Evolutionary conservation across 2,888 invertebrate genomes (phyloP).

Genomic region (Agrilus mali): DNA sequence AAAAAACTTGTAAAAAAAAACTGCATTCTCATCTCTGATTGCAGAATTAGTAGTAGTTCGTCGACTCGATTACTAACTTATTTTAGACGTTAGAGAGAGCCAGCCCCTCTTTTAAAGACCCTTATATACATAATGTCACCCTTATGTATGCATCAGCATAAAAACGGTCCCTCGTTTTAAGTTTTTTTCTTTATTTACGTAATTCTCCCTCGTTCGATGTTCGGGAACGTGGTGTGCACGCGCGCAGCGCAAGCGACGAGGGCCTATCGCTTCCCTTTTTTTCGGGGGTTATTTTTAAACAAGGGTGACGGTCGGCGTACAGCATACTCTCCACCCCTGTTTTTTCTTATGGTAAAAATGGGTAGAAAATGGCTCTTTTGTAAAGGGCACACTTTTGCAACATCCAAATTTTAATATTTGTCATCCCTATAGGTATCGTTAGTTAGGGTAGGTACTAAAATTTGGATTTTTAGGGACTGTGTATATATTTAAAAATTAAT

Average conservation of each 20-base stretch:
- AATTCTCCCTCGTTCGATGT: constrained; percentile 12
- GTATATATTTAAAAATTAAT: too few species aligned
- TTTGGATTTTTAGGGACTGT: too few species aligned
- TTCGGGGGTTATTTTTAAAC: constrained; percentile 15
- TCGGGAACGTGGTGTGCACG: constrained; percentile 18
- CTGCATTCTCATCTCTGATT: too few species aligned
- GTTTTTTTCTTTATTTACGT: constrained; percentile 12
- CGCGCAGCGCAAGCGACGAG: too few species aligned
- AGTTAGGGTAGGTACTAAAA: too few species aligned
- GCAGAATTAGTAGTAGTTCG: too few species aligned
- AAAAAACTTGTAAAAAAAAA: too few species aligned
- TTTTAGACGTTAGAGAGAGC: too few species aligned
- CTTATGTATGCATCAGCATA: constrained; percentile 14
- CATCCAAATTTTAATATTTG: background rate
- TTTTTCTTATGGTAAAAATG: constrained; percentile 14
- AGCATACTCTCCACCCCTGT: constrained; percentile 11
- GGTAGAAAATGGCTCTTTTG: constrained; percentile 16
- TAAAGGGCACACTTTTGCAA: constrained; percentile 4
- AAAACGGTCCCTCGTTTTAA: constrained; percentile 13
- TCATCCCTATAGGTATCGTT: too few species aligned
- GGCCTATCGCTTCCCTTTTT: constrained; percentile 18
- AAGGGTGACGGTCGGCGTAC: constrained; percentile 11
- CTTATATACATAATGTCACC: constrained; percentile 5
- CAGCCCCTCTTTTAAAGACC: constrained; percentile 5
- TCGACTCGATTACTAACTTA: too few species aligned